A percentile compares a stretch with the other conserved stretches of the same genome.
Conservation (phyloP, 2,113 vertebrate species). For the Hypanus sabinus region DNA sequence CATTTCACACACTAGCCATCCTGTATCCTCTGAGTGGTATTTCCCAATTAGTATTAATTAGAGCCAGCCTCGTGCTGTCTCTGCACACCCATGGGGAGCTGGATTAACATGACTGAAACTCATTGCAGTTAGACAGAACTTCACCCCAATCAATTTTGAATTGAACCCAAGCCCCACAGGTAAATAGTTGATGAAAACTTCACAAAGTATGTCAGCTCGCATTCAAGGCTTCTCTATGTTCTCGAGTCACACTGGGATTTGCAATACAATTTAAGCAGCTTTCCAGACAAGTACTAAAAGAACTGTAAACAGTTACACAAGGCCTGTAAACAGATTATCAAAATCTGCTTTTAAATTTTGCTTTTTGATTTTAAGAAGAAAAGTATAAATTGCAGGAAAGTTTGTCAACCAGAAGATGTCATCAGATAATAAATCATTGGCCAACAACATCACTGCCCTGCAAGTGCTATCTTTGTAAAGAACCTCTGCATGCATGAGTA, state of each 20-base stretch:
- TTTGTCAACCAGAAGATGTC: neutral
- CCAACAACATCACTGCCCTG: neutral
- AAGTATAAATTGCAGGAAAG: neutral
- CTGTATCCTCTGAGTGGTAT: neutral
- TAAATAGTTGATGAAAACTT: neutral
- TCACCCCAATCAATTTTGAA: conserved; percentile 4
- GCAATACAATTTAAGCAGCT: neutral
- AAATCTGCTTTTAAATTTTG: neutral
- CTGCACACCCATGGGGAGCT: neutral
- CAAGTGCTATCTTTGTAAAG: neutral
- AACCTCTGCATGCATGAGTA: neutral
- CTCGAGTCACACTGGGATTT: neutral
- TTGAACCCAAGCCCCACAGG: neutral
- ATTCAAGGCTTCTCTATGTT: neutral
- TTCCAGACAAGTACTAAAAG: neutral
- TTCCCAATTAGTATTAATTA: conserved; percentile 13
- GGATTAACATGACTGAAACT: conserved; percentile 3
- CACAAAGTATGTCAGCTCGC: neutral
- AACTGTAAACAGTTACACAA: neutral
- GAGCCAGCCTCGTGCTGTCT: neutral
- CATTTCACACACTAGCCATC: conserved; percentile 5
- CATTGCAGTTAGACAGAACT: neutral
- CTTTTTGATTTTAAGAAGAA: neutral
- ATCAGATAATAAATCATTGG: neutral
- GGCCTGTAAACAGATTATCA: neutral